Evolutionary conservation across 1,140 invertebrate genomes (phyloP), one percentile per base, ranked within the genome.

Genomic region (Theocolax elegans): DNA sequence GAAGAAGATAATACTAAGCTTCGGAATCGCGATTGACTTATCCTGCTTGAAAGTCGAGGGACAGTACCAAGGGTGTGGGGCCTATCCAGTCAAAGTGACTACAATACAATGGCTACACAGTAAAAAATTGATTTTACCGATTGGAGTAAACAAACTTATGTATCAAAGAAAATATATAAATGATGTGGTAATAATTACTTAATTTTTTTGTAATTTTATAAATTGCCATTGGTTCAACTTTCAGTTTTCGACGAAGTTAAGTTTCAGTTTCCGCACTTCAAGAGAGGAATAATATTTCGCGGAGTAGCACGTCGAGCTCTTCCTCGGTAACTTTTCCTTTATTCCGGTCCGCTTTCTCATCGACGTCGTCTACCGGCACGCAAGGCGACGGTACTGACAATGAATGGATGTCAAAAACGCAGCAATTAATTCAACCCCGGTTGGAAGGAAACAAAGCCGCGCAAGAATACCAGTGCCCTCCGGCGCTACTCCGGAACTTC

Each of bases 381-480:
- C 12, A 29, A 40, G 25, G 15, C 42, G 42, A 48, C 12, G 19
- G 29, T 42, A 59, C 63, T 67, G 75, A 80, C 76, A 82, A 80
- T 83, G 79, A 82, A 84, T 80, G 78, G 76, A 82, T 81, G 82
- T 84, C 82, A 84, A 84, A 82, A 84, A 84, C 76, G 79, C 74
- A 79, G 79, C 82, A 85, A 85, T 85, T 85, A 85, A 85, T 83
- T 83, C 79, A 80, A 74, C 76, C 71, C 76, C 74, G 70, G 64
- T 35, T 40, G 62, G 48, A 29, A 71, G 72, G 74, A 76, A 84
- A 82, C 80, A 83, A 84, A 82, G 78, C 44, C 49, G 78, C 75
- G 74, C 78, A 81, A 81, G 81, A 81, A 83, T 82, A 78, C 75
- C 76, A 70, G 70, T 76, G 77, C 71, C n/a, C n/a, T n/a, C n/a